Evolutionary conservation across 2,113 vertebrate genomes (phyloP), one percentile per base, ranked within the genome.

Genomic region (Megaleporinus macrocephalus): DNA sequence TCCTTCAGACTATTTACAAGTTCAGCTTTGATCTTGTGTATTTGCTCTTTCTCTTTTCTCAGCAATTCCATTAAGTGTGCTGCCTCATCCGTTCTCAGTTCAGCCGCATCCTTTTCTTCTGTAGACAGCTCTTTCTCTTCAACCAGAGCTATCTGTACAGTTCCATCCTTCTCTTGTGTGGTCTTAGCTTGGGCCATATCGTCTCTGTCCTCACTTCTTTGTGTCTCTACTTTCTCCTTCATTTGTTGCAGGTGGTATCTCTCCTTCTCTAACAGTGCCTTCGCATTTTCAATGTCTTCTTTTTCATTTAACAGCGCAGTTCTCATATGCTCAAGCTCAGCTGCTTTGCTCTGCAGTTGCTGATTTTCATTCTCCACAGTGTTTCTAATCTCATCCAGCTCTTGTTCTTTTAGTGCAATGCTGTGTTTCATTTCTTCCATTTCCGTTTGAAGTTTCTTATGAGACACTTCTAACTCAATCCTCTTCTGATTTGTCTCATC

Each of bases 241-340:
- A 47, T 69, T 76, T 82, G 63, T 30, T 69, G 53, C 49, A 59
- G 63, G 27, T 75, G 24, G 24, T 29, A 20, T 59, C 33, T 76
- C 29, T 82, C 80, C 57, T n/a, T 76, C 18, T 66, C 62, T 27
- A 29, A 75, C 13, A 24, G 44, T 20, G 47, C 53, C 27, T 4
- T 70, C 20, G 72, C 55, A 15, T 41, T 78, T n/a, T 66, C 27
- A 73, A 65, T 65, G 26, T 78, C 69, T 44, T 20, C 13, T 63
- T 33, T 73, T 65, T 83, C 66, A 73, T 55, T 69, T 20, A 66
- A 61, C 49, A 69, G 27, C 36, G 69, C 33, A 15, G 0, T 76
- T 30, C 47, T 76, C 4, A 76, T 59, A 59, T 76, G 53, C 44
- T 59, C 63, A 18, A 76, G 20, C 44, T 76, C 63, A 10, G 7